Conservation (phyloP, 1,140 invertebrate genomes). For the Phthorimaea operculella region DNA sequence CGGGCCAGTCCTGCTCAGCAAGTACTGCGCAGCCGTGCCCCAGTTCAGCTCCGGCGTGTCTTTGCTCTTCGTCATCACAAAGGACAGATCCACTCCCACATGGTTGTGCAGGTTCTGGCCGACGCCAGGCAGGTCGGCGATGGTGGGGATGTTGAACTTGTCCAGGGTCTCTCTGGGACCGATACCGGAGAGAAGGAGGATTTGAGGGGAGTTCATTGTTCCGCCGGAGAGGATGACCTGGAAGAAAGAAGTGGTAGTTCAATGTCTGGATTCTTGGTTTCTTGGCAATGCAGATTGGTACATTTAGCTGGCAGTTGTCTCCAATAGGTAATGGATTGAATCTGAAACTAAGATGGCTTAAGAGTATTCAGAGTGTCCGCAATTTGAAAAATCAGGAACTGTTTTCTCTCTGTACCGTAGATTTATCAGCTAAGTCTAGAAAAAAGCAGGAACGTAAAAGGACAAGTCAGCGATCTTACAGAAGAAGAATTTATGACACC, state of each 20-base stretch:
- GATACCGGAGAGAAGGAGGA: conserved; percentile 77
- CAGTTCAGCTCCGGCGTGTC: conserved; percentile 72
- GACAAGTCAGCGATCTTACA: no score
- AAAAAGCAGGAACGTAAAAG: no score
- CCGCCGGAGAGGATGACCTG: conserved; percentile 78
- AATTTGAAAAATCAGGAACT: no score
- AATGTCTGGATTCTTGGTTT: no score
- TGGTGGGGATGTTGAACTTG: conserved; percentile 72
- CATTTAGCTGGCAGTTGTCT: no score
- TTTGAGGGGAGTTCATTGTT: conserved; percentile 73
- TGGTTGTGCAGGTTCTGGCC: conserved; percentile 82
- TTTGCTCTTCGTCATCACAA: conserved; percentile 63
- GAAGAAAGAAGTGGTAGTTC: conserved; percentile 8
- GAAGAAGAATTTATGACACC: no score
- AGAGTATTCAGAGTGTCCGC: no score
- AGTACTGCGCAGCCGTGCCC: conserved; percentile 71
- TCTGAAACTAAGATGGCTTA: no score
- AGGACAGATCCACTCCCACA: conserved; percentile 70
- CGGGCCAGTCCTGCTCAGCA: conserved; percentile 70
- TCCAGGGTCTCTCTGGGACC: conserved; percentile 73
- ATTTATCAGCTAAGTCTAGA: no score
- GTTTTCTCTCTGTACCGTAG: no score
- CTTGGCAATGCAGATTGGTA: no score
- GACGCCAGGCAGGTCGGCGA: conserved; percentile 78
- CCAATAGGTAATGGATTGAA: no score